These are phyloP conservation scores for Megaleporinus macrocephalus DNA, from an alignment of 2,113 vertebrate species.

Conservation along the genomic window DNA sequence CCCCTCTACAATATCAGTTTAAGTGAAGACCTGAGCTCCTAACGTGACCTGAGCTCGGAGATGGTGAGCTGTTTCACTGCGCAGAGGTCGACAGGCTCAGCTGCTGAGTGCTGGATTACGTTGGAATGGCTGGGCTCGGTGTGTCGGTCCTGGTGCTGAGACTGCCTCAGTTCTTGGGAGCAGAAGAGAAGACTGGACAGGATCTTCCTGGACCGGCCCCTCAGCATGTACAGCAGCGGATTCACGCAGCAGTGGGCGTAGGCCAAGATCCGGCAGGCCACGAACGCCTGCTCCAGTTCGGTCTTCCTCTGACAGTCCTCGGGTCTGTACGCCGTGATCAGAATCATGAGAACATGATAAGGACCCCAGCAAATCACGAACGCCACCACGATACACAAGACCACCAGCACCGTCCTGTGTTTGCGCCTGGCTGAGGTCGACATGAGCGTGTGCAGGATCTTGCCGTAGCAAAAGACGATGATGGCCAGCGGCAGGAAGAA, in stretches of 20 bases:
- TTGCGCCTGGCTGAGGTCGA: constrained; percentile 64
- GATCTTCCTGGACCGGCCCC: constrained; percentile 66
- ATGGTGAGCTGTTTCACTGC: background rate
- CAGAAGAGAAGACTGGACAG: constrained; percentile 57
- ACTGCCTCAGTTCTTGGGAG: background rate
- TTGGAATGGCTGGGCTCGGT: constrained; percentile 39
- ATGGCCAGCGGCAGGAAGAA: constrained; percentile 73
- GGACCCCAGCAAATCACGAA: constrained; percentile 82
- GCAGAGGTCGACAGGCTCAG: background rate
- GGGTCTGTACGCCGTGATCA: background rate
- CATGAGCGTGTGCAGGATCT: constrained; percentile 74
- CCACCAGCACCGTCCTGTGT: constrained; percentile 66
- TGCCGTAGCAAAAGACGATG: constrained; percentile 76
- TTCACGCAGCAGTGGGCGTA: constrained; percentile 82
- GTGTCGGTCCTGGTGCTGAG: background rate
- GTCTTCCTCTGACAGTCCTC: constrained; percentile 26
- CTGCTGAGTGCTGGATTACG: background rate
- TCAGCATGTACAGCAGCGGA: constrained; percentile 76
- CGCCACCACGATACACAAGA: constrained; percentile 71
- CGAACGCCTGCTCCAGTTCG: constrained; percentile 24
- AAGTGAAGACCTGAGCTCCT: background rate
- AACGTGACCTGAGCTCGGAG: constrained; percentile 11
- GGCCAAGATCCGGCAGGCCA: constrained; percentile 68
- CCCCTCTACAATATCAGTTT: no score
- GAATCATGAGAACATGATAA: constrained; percentile 71